phyloP scores from a whole-genome alignment of 2,888 invertebrate genomes.

The Noctua comes region DNA sequence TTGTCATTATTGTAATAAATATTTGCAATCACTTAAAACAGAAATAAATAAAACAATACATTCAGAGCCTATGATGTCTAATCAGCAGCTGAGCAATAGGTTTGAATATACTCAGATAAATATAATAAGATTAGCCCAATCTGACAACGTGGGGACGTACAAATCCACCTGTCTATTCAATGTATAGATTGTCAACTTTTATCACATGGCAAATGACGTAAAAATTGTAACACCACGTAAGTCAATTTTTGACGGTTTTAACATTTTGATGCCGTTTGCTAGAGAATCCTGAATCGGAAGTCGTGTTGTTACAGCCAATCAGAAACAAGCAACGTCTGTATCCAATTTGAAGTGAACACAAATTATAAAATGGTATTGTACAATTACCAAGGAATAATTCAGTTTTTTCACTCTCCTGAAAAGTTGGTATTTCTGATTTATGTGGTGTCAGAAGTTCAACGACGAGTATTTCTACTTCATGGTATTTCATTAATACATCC shows the following conservation, averaged over 20 bases:
- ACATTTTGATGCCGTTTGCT: too few species aligned
- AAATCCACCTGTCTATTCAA: slow-evolving; percentile 17
- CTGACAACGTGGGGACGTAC: not conserved
- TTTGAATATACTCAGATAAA: slow-evolving; percentile 23
- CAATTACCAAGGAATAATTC: too few species aligned
- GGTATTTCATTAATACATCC: not conserved
- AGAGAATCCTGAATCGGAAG: too few species aligned
- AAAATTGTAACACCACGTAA: too few species aligned
- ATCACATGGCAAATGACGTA: not conserved
- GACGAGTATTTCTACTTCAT: not conserved
- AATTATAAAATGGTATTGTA: too few species aligned
- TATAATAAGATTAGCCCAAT: slow-evolving; percentile 18
- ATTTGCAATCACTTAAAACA: not conserved
- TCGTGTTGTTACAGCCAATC: too few species aligned
- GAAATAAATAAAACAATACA: not conserved
- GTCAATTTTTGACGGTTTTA: too few species aligned
- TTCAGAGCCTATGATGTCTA: not conserved
- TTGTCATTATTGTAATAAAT: not conserved
- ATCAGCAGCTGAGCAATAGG: slow-evolving; percentile 12
- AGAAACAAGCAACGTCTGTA: too few species aligned
- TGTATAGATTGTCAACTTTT: not conserved
- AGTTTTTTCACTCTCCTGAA: too few species aligned
- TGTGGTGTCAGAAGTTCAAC: too few species aligned
- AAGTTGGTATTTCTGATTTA: too few species aligned
- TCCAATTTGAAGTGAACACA: too few species aligned